phyloP scores from a whole-genome alignment of 2,888 invertebrate genomes.

The Pilophorus perplexus region DNA sequence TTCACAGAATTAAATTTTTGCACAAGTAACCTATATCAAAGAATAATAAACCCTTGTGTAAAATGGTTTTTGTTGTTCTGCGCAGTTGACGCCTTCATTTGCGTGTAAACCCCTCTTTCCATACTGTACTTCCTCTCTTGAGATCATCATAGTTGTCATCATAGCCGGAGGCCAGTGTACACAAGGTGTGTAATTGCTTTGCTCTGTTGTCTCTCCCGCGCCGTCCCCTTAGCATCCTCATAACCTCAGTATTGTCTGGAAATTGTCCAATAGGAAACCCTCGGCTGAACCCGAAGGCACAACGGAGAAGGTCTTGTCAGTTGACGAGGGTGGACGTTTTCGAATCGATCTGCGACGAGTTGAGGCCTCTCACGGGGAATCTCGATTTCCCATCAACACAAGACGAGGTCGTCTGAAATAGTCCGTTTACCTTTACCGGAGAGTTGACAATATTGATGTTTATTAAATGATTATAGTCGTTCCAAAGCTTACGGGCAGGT shows the following conservation, averaged over 20 bases:
- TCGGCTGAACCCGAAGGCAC: background rate
- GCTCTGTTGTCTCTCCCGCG: background rate
- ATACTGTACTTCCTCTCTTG: too few species aligned
- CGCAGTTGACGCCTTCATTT: too few species aligned
- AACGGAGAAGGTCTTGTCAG: background rate
- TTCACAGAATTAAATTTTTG: too few species aligned
- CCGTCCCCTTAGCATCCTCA: background rate
- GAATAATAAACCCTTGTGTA: too few species aligned
- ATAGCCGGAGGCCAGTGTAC: constrained; percentile 5
- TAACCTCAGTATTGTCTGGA: constrained; percentile 9
- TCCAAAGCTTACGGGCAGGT: too few species aligned
- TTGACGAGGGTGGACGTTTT: constrained; percentile 16
- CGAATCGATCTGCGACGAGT: constrained; percentile 16
- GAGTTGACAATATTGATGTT: too few species aligned
- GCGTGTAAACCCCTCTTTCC: too few species aligned
- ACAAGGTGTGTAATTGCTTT: constrained; percentile 10
- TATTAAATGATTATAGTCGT: too few species aligned
- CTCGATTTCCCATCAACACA: background rate
- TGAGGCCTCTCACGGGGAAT: background rate
- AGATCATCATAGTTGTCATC: constrained; percentile 10
- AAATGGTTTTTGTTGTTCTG: too few species aligned
- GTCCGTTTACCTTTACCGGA: too few species aligned
- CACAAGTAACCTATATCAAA: too few species aligned
- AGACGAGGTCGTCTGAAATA: too few species aligned
- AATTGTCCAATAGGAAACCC: constrained; percentile 13